These are phyloP conservation scores for Brenthis daphne DNA, from an alignment of 2,888 invertebrate genomes.

Conservation along the genomic window DNA sequence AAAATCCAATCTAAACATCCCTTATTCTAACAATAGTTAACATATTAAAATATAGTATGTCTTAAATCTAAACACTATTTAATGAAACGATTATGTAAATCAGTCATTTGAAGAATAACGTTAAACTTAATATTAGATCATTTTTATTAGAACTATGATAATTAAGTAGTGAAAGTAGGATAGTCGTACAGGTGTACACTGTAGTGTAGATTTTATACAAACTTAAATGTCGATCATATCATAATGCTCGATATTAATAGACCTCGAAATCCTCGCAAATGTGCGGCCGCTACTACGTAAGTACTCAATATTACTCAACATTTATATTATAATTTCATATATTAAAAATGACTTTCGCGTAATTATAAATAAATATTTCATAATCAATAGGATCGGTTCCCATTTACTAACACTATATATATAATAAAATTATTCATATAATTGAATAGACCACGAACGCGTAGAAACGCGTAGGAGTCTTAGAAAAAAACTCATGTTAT, in stretches of 20 bases:
- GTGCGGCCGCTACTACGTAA: conserved; percentile 23
- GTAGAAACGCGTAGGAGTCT: background rate
- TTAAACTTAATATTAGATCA: conserved; percentile 50
- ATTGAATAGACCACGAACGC: conserved; percentile 1
- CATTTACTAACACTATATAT: background rate
- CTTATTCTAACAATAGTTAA: conserved; percentile 43
- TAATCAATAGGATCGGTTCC: background rate
- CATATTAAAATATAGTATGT: conserved; percentile 52
- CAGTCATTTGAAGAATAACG: conserved; percentile 68
- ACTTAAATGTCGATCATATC: conserved; percentile 8
- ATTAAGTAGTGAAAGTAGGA: conserved; percentile 24
- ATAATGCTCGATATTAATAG: conserved; percentile 18
- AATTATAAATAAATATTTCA: conserved; percentile 5
- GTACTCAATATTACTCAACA: conserved; percentile 1
- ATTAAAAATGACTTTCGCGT: background rate
- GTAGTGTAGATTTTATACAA: conserved; percentile 19
- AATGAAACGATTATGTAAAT: conserved; percentile 70
- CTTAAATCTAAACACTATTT: conserved; percentile 56
- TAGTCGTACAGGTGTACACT: conserved; percentile 25
- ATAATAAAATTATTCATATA: background rate
- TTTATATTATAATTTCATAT: background rate
- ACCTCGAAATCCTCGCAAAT: conserved; percentile 18
- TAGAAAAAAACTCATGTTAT: background rate
- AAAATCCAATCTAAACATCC: conserved; percentile 24
- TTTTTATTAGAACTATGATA: conserved; percentile 40